phyloP scores from a whole-genome alignment of 2,888 invertebrate genomes.

The Xanthia togata region DNA sequence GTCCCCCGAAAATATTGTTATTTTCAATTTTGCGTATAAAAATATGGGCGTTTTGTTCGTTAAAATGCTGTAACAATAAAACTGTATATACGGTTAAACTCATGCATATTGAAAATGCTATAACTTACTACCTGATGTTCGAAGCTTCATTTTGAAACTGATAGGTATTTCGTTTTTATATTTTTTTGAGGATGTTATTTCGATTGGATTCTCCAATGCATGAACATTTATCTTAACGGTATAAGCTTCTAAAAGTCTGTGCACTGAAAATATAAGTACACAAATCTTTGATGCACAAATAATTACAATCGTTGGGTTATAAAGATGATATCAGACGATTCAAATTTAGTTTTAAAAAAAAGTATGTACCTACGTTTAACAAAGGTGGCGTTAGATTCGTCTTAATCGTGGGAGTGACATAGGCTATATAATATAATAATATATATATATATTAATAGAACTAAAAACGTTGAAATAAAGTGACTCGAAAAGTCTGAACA shows the following conservation, averaged over 20 bases:
- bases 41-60: slow-evolving; percentile 27
- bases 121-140: neutral
- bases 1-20: slow-evolving; percentile 17
- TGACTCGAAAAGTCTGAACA: too few relatives aligned
- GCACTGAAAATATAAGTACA: too few relatives aligned
- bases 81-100: slow-evolving; percentile 17
- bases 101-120: slow-evolving; percentile 26
- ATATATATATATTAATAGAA: too few relatives aligned
- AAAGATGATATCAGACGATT: too few relatives aligned
- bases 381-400: too few relatives aligned
- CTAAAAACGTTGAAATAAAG: too few relatives aligned
- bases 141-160: slow-evolving; percentile 11
- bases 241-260: neutral
- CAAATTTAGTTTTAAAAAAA: too few relatives aligned
- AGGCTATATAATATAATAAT: too few relatives aligned
- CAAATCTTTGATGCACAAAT: too few relatives aligned
- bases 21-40: slow-evolving; percentile 50
- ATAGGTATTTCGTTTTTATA: neutral
- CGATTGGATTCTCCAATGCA: neutral
- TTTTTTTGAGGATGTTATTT: neutral
- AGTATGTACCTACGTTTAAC: too few relatives aligned
- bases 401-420: too few relatives aligned
- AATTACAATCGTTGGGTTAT: too few relatives aligned
- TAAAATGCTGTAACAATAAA: slow-evolving; percentile 19
- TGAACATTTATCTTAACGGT: neutral